Evolutionary conservation across 2,113 vertebrate species (phyloP), one percentile per base, ranked within the genome.

Genomic region (Actenoides hombroni): DNA sequence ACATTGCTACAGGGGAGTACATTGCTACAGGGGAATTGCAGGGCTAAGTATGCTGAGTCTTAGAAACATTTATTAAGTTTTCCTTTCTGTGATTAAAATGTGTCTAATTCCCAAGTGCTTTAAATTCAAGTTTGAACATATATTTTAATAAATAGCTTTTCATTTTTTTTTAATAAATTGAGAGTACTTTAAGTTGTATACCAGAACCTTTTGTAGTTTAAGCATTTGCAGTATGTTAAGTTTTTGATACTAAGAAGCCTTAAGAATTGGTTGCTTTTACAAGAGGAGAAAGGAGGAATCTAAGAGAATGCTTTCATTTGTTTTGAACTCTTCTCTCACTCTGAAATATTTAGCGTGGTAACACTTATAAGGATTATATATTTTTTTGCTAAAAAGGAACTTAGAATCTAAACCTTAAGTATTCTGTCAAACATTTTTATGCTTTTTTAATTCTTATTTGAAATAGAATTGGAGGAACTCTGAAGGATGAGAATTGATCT

Each of bases 1-100:
- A 83, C 26, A 31, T 64, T 63, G 92, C 84, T 92, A 51, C 35
- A 88, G 95, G 83, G 78, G 88, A 90, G 57, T 74, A 86, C 26
- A n/a, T 64, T 59, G 92, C 84, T 92, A 48, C 35, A 88, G 95
- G 83, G 78, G 88, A 90, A 86, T 56, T 86, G 80, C 60, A 88
- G 64, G 35, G 18, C 26, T 28, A 71, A 88, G 35, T 81, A n/a
- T 86, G 64, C 73, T 78, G 73, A 68, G 51, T 92, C 60, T 94
- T 42, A 78, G 68, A 65, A 91, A 77, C 35, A 9, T 64, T 91
- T 75, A 71, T 92, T 42, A 67, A 77, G 29, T 75, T 92, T 73
- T 87, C 17, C 28, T 70, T 94, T 88, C 33, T 59, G 70, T 13
- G 10, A 74, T 83, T 83, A 88, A 86, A 83, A 83, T 86, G 70